Percentiles rank a stretch among this genome's conserved stretches.
Evolutionary conservation across 2,797 vertebrate species (phyloP).

Genomic region (Prionace glauca): DNA sequence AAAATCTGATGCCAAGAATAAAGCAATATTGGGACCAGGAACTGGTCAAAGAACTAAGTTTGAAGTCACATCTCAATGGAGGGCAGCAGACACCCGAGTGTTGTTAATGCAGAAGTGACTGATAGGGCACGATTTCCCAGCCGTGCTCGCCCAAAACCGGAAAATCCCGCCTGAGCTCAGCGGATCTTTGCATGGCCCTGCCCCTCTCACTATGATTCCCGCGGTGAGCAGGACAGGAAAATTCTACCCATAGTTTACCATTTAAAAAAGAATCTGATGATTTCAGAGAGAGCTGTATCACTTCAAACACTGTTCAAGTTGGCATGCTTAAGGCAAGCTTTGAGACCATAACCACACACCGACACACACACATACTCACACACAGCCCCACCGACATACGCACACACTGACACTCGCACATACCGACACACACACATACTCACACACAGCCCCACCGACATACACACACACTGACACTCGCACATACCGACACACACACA

Average conservation of each 20-base stretch:
- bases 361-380: neutral
- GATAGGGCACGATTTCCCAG: too few relatives aligned
- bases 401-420: too few relatives aligned
- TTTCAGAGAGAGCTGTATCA: neutral
- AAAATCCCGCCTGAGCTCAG: too few relatives aligned
- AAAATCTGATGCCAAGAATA: neutral
- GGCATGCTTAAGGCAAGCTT: neutral
- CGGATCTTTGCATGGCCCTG: too few relatives aligned
- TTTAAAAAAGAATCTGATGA: neutral
- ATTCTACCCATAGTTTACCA: neutral
- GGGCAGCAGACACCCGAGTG: neutral
- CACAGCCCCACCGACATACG: neutral
- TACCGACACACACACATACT: neutral
- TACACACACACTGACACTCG: neutral
- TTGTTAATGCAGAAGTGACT: neutral
- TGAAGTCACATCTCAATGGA: neutral
- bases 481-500: too few relatives aligned
- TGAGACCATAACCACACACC: neutral
- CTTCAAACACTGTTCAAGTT: neutral
- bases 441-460: neutral
- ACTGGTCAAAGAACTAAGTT: neutral
- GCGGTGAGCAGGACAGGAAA: too few relatives aligned
- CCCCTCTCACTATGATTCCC: too few relatives aligned
- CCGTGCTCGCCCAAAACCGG: too few relatives aligned
- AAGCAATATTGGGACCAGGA: neutral